These are phyloP conservation scores for Enoplosus armatus DNA, from an alignment of 2,797 vertebrate genomes.

Conservation along the genomic window DNA sequence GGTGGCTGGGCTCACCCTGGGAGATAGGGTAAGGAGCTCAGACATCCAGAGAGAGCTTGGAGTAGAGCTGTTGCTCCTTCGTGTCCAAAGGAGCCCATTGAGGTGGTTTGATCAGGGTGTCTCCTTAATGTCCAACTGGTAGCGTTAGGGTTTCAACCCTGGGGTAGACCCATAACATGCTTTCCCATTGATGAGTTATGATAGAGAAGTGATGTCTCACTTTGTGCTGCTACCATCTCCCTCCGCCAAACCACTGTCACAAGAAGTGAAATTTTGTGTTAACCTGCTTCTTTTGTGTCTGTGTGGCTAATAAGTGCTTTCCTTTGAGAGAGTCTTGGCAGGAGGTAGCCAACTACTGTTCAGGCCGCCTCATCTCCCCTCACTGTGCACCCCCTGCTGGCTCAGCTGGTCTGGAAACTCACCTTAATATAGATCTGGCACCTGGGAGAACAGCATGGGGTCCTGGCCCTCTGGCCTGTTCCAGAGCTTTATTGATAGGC, in stretches of 20 bases:
- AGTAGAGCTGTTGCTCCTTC: too few species aligned
- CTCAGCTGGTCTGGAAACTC: constrained; percentile 68
- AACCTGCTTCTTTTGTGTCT: constrained; percentile 54
- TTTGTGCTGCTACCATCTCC: neutral
- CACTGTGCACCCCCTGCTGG: constrained; percentile 61
- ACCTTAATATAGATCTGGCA: constrained; percentile 73
- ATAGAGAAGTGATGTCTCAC: neutral
- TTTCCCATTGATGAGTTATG: neutral
- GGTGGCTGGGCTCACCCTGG: too few species aligned
- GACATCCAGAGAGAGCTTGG: too few species aligned
- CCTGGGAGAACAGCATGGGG: constrained; percentile 68
- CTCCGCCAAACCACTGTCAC: constrained; percentile 10
- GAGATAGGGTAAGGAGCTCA: too few species aligned
- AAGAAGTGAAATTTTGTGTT: constrained; percentile 26
- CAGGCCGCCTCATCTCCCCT: constrained; percentile 48
- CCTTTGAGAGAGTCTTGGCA: constrained; percentile 51
- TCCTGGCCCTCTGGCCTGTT: constrained; percentile 66
- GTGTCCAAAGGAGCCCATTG: too few species aligned
- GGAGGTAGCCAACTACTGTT: constrained; percentile 68
- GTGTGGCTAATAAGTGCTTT: constrained; percentile 58
- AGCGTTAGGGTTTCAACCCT: too few species aligned
- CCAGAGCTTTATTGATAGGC: constrained; percentile 80
- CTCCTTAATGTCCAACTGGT: too few species aligned
- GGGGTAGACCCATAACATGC: too few species aligned
- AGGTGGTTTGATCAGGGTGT: too few species aligned